Base-by-base conservation (phyloP, 2,797 vertebrate genomes). In the Hafferia zeledoni region DNA sequence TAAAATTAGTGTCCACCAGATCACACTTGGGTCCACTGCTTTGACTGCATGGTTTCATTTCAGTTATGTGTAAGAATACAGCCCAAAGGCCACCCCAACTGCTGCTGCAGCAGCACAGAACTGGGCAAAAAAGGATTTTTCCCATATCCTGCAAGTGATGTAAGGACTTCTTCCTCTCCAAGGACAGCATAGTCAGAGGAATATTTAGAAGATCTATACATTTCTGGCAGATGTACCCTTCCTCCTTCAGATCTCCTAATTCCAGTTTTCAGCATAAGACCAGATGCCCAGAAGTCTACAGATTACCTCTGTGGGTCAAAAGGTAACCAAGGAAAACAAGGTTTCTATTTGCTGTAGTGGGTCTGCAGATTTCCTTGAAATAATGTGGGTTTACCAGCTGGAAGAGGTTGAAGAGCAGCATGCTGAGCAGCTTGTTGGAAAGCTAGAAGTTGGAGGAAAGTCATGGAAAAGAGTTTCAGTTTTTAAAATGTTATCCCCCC, bases 201-300 rank as follows among this genome's bases (percentile, higher is more conserved):
- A 71, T n/a, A 49, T 76, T 93, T 79, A 72, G 37, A 75, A 69
- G 77, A 57, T 49, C 75, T 89, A 24, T 33, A 50, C 14, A 92
- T 83, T 94, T 82, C 72, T 76, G 39, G 44, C 57, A 87, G 46
- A 75, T 61, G 69, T 39, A 74, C 27, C 13, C 31, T 70, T 88
- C 68, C 70, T 86, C 37, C 39, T 90, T 85, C 63, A 87, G 61
- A 79, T 69, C 19, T 90, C 35, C 61, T 86, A 90, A 93, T 88
- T 56, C 31, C 67, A 33, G 14, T 56, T 94, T 90, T 91, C 70
- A 95, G 41, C 1, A 0, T 88, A 88, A 63, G 1, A 93, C 72
- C 65, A 82, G 63, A 67, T 86, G 72, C 18, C 47, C 20, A 0
- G 17, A 35, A 76, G 31, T 47, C 61, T 63, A 72, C 50, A 76